Evolutionary conservation across 2,113 vertebrate species (phyloP).

Genomic region (Apus apus): DNA sequence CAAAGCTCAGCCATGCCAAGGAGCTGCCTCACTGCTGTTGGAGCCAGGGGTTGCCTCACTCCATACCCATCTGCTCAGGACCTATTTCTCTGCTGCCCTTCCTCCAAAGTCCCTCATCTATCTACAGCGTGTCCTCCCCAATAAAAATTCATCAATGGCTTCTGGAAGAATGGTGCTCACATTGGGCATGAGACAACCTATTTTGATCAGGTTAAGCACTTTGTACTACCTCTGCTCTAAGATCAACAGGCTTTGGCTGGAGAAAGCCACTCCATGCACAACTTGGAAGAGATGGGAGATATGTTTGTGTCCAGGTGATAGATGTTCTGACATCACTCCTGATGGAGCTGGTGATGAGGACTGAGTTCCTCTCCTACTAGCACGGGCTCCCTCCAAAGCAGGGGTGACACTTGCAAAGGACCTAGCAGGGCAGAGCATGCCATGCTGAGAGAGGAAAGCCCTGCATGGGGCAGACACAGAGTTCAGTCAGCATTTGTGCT

Average conservation of each 20-base stretch:
- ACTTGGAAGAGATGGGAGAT: background rate
- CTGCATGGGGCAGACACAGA: rapidly evolving
- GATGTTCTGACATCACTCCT: background rate
- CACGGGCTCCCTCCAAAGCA: background rate
- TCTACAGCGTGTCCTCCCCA: background rate
- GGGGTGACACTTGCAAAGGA: background rate
- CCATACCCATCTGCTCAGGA: background rate
- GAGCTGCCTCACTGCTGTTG: rapidly evolving
- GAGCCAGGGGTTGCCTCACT: background rate
- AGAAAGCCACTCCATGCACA: background rate
- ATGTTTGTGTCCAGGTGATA: rapidly evolving
- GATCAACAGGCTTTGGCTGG: background rate
- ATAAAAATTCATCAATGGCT: no score
- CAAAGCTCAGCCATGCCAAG: rapidly evolving
- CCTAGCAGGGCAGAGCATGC: background rate
- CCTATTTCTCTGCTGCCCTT: background rate
- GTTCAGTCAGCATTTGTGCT: background rate
- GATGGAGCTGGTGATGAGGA: background rate
- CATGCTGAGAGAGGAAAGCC: background rate
- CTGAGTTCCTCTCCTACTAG: background rate
- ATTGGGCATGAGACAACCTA: background rate
- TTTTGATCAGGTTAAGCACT: background rate
- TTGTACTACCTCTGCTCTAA: no score
- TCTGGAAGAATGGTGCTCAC: background rate
- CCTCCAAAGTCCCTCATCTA: background rate